Conservation (phyloP, 2,113 vertebrate genomes). For the Stercorarius parasiticus region DNA sequence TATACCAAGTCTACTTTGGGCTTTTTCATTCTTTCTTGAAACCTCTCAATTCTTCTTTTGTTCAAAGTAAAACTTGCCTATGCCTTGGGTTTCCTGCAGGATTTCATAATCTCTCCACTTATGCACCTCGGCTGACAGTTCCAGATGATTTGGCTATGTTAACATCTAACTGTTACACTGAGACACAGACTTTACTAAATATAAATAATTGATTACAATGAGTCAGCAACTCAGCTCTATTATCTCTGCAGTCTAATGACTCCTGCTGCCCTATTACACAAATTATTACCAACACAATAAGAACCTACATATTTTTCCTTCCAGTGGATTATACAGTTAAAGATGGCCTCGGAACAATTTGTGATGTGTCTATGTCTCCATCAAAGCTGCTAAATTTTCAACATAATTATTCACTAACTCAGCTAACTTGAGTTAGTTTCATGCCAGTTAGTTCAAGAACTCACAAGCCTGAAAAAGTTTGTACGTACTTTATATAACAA, state of each 20-base stretch:
- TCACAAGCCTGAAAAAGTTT: not conserved
- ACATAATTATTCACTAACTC: not conserved
- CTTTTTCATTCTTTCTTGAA: not conserved
- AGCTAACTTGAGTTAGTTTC: not conserved
- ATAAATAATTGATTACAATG: not conserved
- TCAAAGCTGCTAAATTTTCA: not conserved
- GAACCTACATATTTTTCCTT: not conserved
- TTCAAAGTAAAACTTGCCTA: not conserved
- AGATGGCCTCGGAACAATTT: not conserved
- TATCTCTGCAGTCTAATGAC: not conserved
- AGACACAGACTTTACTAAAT: not conserved
- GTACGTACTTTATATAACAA: not conserved
- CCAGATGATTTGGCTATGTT: not conserved
- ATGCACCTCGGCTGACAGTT: not conserved
- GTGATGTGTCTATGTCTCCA: not conserved
- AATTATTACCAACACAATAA: not conserved
- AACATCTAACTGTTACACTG: not conserved
- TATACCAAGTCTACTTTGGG: not conserved
- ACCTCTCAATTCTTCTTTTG: not conserved
- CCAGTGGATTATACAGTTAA: not conserved
- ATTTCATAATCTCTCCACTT: not conserved
- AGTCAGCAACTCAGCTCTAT: not conserved
- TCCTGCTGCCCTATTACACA: not conserved
- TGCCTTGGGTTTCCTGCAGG: not conserved
- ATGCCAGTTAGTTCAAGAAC: not conserved